Percentiles rank a stretch among this genome's conserved stretches.
These are phyloP conservation scores for Parazoanthus darwini DNA, from an alignment of 92 coral and sea anemone species.

Conservation along the genomic window DNA sequence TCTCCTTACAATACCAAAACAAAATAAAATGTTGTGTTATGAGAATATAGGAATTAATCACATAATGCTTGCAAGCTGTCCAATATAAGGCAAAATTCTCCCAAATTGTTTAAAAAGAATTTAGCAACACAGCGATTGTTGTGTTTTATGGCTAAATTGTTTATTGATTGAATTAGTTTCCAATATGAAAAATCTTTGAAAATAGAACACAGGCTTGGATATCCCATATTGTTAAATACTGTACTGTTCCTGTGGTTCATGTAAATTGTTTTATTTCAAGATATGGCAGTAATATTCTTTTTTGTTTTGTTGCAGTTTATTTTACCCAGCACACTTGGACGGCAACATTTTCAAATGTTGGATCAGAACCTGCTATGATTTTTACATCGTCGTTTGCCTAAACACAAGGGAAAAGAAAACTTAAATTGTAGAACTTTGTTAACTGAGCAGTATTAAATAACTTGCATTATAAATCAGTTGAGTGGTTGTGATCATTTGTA, in stretches of 20 bases:
- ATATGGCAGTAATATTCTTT: not conserved
- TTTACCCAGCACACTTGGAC: slow-evolving; percentile 76
- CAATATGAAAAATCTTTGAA: too few relatives aligned
- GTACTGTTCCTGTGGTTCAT: not conserved
- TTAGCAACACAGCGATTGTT: too few relatives aligned
- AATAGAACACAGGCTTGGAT: too few relatives aligned
- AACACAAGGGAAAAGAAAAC: not conserved
- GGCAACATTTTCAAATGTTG: slow-evolving; percentile 53
- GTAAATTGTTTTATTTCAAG: not conserved
- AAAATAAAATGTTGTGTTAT: too few relatives aligned
- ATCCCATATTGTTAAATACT: too few relatives aligned
- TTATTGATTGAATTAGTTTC: too few relatives aligned
- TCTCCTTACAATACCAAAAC: too few relatives aligned
- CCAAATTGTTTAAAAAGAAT: too few relatives aligned
- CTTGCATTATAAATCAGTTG: not conserved
- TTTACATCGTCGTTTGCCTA: slow-evolving; percentile 79
- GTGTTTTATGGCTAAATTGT: too few relatives aligned
- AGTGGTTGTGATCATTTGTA: not conserved
- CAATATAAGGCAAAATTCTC: too few relatives aligned
- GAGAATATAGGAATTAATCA: too few relatives aligned
- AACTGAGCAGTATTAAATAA: not conserved
- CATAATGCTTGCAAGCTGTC: too few relatives aligned
- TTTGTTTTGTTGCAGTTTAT: slow-evolving; percentile 59
- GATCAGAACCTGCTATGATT: slow-evolving; percentile 60
- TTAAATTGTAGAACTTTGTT: not conserved